A percentile compares a stretch with the other conserved stretches of the same genome.
Conservation (phyloP, 2,888 invertebrate genomes). For the Cephonodes hylas region DNA sequence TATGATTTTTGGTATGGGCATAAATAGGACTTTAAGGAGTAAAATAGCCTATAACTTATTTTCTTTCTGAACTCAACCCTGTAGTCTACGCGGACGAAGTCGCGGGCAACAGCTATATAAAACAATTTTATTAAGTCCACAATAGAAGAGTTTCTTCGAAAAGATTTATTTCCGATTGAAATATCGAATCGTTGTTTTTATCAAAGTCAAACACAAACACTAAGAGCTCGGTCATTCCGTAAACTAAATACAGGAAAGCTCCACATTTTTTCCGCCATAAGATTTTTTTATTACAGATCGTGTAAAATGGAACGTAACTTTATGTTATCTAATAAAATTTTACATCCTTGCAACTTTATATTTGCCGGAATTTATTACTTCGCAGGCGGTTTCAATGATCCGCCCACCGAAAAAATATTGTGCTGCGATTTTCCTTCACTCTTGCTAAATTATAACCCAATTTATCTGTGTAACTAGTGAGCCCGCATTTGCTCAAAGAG, state of each 20-base stretch:
- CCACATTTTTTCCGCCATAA: slow-evolving; percentile 35
- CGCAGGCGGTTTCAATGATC: background rate
- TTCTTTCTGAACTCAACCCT: too few relatives aligned
- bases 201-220: slow-evolving; percentile 45
- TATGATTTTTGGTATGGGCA: too few relatives aligned
- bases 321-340: slow-evolving; percentile 7
- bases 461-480: too few relatives aligned
- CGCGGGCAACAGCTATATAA: too few relatives aligned
- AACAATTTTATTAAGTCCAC: too few relatives aligned
- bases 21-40: too few relatives aligned
- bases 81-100: too few relatives aligned
- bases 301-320: background rate
- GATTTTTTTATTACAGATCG: background rate
- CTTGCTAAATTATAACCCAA: background rate
- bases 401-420: background rate
- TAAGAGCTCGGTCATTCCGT: slow-evolving; percentile 53
- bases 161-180: slow-evolving; percentile 34
- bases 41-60: too few relatives aligned
- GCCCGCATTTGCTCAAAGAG: too few relatives aligned
- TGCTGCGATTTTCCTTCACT: background rate
- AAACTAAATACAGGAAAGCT: slow-evolving; percentile 41
- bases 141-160: slow-evolving; percentile 44
- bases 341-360: slow-evolving; percentile 2
- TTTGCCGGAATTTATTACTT: background rate
- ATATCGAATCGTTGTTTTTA: too few relatives aligned